Conservation (phyloP, 2,888 invertebrate genomes). For the Aelia acuminata region DNA sequence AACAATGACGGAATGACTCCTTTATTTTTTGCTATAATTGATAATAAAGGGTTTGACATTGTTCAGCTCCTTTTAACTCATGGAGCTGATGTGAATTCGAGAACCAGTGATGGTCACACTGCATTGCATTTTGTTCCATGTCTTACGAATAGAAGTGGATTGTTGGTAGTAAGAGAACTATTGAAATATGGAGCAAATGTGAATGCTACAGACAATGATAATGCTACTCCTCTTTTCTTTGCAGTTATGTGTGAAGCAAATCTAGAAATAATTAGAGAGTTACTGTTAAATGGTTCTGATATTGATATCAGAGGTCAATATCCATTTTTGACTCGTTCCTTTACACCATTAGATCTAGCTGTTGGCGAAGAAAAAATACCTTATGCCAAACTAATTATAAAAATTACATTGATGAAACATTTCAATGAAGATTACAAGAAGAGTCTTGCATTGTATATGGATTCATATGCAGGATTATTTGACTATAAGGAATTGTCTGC, state of each 20-base stretch:
- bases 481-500: neutral
- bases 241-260: constrained; percentile 39
- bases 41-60: neutral
- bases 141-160: constrained; percentile 22
- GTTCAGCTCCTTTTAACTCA: neutral
- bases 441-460: neutral
- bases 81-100: constrained; percentile 25
- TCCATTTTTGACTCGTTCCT: constrained; percentile 7
- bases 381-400: constrained; percentile 26
- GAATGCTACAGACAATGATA: constrained; percentile 9
- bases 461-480: neutral
- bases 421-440: constrained; percentile 26
- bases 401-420: constrained; percentile 35
- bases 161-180: neutral
- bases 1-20: constrained; percentile 33
- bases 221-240: constrained; percentile 11
- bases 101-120: constrained; percentile 22
- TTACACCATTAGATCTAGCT: constrained; percentile 44
- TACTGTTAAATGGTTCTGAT: neutral
- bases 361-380: constrained; percentile 32
- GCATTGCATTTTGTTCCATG: constrained; percentile 35
- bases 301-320: neutral
- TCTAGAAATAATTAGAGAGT: constrained; percentile 10
- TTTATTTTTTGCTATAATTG: constrained; percentile 2
- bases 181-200: neutral